Conservation (phyloP, 2,797 vertebrate species). For the Threskiornis aethiopicus region DNA sequence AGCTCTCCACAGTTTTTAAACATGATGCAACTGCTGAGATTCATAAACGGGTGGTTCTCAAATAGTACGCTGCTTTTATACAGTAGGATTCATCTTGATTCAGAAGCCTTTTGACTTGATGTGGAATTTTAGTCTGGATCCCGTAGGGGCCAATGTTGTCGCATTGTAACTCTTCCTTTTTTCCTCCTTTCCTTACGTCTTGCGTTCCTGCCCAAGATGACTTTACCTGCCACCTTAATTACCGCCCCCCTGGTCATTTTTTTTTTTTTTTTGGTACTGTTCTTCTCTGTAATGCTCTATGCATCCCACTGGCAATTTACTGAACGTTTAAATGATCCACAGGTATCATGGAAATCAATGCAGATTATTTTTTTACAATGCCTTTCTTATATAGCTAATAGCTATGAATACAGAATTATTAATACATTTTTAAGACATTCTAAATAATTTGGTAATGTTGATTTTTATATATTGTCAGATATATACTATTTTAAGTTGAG, state of each 20-base stretch:
- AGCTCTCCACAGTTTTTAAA: background rate
- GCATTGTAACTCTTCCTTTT: constrained; percentile 4
- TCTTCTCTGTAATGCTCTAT: background rate
- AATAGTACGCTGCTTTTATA: background rate
- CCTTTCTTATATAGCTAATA: background rate
- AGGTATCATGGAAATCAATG: background rate
- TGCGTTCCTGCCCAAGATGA: background rate
- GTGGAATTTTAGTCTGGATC: background rate
- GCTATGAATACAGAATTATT: background rate
- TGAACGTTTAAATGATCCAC: background rate
- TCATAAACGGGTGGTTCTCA: background rate
- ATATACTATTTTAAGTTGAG: background rate
- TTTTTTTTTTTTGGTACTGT: background rate
- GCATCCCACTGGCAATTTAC: background rate
- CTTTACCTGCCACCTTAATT: background rate
- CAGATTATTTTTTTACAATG: background rate
- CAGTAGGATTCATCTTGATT: background rate
- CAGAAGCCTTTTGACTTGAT: background rate
- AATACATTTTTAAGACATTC: background rate
- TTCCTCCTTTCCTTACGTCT: background rate
- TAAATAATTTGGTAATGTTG: background rate
- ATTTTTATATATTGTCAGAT: background rate
- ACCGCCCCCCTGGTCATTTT: background rate
- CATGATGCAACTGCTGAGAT: background rate
- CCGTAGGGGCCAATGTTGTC: background rate